Conservation (phyloP, 1,140 invertebrate species). For the Telenomus remus region DNA sequence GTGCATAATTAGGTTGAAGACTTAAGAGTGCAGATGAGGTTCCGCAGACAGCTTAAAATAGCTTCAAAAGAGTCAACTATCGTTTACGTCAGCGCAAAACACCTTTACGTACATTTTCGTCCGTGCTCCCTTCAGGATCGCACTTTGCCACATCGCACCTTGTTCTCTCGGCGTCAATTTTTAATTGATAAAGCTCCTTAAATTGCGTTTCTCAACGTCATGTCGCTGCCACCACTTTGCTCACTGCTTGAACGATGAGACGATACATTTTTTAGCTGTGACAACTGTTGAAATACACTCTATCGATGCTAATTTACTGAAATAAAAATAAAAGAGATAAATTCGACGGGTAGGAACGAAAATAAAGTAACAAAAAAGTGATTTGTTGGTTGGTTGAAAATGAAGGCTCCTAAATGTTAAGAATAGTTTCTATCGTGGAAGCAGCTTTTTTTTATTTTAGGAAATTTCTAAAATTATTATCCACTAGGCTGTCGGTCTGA, state of each 20-base stretch:
- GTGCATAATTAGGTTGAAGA: no score
- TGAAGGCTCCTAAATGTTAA: no score
- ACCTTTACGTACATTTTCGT: slow-evolving; percentile 7
- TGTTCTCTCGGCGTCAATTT: slow-evolving; percentile 22
- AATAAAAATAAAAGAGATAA: no score
- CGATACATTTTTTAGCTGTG: no score
- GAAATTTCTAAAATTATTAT: slow-evolving; percentile 32
- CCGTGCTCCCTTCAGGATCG: background rate
- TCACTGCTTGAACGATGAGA: no score
- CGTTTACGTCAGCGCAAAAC: slow-evolving; percentile 1
- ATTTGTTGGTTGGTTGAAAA: no score
- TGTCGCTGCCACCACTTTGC: background rate
- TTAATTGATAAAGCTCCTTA: slow-evolving; percentile 34
- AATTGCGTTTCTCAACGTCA: slow-evolving; percentile 12
- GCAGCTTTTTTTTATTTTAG: no score
- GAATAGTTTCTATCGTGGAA: no score
- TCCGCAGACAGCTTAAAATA: background rate
- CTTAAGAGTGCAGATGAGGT: background rate
- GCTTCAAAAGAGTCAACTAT: background rate
- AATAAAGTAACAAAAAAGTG: no score
- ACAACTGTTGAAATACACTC: no score
- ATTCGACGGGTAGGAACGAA: no score
- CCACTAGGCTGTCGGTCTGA: slow-evolving; percentile 8
- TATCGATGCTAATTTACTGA: no score
- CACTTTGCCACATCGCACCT: slow-evolving; percentile 5